Percentiles rank a stretch among this genome's conserved stretches.
phyloP scores from a whole-genome alignment of 2,113 vertebrate genomes.

The Vidua chalybeata region DNA sequence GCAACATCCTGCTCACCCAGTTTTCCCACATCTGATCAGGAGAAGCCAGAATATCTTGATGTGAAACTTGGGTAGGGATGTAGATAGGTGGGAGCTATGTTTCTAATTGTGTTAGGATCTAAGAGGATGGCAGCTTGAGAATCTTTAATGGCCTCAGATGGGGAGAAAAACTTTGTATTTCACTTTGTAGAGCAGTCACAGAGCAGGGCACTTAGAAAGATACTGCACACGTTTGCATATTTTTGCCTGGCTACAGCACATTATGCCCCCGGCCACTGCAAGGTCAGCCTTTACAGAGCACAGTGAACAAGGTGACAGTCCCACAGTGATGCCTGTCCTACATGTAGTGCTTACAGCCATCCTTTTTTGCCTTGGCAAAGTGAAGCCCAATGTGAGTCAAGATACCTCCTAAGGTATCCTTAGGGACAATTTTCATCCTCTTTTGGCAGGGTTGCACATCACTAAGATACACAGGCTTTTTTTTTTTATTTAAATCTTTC shows the following conservation, averaged over 20 bases:
- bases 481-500: neutral
- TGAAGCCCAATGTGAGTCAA: neutral
- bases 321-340: neutral
- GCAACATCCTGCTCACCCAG: neutral
- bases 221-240: neutral
- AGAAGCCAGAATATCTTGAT: neutral
- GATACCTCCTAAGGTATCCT: neutral
- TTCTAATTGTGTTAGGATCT: neutral
- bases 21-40: neutral
- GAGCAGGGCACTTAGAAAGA: neutral
- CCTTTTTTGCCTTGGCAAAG: neutral
- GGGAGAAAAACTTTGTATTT: neutral
- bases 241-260: neutral
- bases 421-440: neutral
- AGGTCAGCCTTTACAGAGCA: neutral
- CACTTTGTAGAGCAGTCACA: neutral
- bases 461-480: neutral
- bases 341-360: neutral
- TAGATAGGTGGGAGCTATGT: neutral
- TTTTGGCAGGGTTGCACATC: neutral
- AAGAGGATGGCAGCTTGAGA: neutral
- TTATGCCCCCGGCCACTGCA: neutral
- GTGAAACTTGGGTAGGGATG: neutral
- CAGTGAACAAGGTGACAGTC: neutral
- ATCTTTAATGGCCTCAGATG: neutral